A percentile compares a stretch with the other conserved stretches of the same genome.
Evolutionary conservation across 2,888 invertebrate species (phyloP).

Genomic region (Agapetus fuscipes): DNA sequence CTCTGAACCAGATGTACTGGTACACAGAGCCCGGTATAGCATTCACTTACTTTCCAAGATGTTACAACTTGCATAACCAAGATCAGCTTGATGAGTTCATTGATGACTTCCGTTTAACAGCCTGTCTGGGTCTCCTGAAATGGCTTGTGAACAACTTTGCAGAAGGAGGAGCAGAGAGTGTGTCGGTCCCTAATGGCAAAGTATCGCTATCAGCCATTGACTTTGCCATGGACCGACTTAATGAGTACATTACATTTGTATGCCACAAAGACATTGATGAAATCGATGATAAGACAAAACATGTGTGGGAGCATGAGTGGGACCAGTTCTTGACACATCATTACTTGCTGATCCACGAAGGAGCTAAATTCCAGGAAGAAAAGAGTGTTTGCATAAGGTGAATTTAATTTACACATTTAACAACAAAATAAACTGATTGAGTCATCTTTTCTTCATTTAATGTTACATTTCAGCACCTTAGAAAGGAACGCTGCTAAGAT

Average conservation of each 20-base stretch:
- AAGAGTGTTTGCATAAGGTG: conserved; percentile 34
- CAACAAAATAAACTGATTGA: too few relatives aligned
- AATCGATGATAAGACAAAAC: conserved; percentile 50
- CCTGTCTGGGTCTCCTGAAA: conserved; percentile 75
- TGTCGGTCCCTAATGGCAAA: conserved; percentile 51
- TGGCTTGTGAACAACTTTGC: conserved; percentile 57
- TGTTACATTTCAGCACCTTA: conserved; percentile 34
- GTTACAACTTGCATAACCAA: conserved; percentile 72
- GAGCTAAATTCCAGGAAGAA: conserved; percentile 42
- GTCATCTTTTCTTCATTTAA: too few relatives aligned
- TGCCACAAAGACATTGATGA: conserved; percentile 71
- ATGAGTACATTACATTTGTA: conserved; percentile 63
- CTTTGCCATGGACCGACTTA: conserved; percentile 70
- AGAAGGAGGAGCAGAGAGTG: conserved; percentile 43
- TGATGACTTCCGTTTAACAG: conserved; percentile 83
- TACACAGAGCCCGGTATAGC: conserved; percentile 73
- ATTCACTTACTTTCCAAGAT: conserved; percentile 74
- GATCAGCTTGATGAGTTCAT: conserved; percentile 76
- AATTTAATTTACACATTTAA: neutral
- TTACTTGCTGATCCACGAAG: conserved; percentile 56
- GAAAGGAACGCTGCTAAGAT: conserved; percentile 49
- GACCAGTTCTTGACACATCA: conserved; percentile 70
- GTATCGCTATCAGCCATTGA: conserved; percentile 69
- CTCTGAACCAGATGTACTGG: conserved; percentile 77
- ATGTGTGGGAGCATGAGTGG: conserved; percentile 82